A percentile compares a stretch with the other conserved stretches of the same genome.
Conservation (phyloP, 2,113 vertebrate genomes). For the Nannospalax galili region DNA sequence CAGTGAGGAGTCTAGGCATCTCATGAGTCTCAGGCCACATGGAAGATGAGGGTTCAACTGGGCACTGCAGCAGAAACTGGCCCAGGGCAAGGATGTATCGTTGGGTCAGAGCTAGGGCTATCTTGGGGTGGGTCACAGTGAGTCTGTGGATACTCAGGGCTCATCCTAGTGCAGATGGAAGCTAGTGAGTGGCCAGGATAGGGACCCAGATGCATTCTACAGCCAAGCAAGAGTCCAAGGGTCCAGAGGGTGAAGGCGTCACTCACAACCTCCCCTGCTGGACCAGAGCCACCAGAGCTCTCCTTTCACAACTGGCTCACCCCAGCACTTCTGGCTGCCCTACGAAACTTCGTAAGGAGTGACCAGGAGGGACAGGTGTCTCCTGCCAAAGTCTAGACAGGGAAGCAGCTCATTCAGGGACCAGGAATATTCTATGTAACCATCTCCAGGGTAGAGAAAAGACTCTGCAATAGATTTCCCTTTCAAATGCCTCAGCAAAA, state of each 20-base stretch:
- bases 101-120: not conserved
- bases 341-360: not conserved
- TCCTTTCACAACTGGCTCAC: not conserved
- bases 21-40: not conserved
- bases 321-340: not conserved
- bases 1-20: not conserved
- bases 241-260: accelerated
- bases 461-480: not conserved
- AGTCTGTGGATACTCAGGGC: not conserved
- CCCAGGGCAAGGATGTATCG: not conserved
- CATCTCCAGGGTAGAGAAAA: not conserved
- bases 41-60: not conserved
- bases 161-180: not conserved
- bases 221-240: not conserved
- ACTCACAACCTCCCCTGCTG: not conserved
- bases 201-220: not conserved
- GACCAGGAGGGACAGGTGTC: accelerated
- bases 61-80: not conserved
- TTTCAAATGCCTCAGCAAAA: not conserved
- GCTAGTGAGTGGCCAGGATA: not conserved
- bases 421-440: not conserved
- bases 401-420: not conserved
- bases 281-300: not conserved
- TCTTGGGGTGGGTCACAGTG: not conserved
- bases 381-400: not conserved